Evolutionary conservation across 2,113 vertebrate genomes (phyloP).

Genomic region (Pedionomus torquatus): DNA sequence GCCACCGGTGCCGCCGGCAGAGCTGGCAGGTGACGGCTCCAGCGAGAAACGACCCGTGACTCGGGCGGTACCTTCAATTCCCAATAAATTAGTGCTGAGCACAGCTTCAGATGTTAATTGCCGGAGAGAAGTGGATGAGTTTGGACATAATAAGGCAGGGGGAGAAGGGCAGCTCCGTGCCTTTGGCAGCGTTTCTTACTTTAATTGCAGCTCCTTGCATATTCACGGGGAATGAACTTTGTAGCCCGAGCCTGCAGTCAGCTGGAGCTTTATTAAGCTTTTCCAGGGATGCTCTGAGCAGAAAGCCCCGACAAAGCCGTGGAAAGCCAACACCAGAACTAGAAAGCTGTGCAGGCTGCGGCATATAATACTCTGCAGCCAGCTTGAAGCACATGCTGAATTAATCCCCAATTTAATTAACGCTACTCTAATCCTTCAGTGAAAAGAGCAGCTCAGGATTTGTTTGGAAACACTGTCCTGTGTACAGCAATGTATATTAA

Average conservation of each 20-base stretch:
- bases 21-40: not conserved
- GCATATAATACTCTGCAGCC: not conserved
- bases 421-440: not conserved
- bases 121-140: not conserved
- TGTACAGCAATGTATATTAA: not conserved
- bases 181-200: not conserved
- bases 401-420: constrained; percentile 42
- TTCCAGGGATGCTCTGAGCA: not conserved
- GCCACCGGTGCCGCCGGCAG: not conserved
- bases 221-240: not conserved
- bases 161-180: not conserved
- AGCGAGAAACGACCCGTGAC: fast-evolving
- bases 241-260: not conserved
- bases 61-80: not conserved
- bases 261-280: not conserved
- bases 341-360: not conserved
- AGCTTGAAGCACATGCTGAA: not conserved
- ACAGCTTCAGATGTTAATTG: not conserved
- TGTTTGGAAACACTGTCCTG: not conserved
- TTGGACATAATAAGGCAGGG: not conserved
- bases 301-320: not conserved
- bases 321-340: not conserved
- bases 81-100: not conserved
- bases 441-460: constrained; percentile 18
- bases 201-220: not conserved